Conservation (phyloP, 2,797 vertebrate genomes). For the Eurystomus glaucurus region DNA sequence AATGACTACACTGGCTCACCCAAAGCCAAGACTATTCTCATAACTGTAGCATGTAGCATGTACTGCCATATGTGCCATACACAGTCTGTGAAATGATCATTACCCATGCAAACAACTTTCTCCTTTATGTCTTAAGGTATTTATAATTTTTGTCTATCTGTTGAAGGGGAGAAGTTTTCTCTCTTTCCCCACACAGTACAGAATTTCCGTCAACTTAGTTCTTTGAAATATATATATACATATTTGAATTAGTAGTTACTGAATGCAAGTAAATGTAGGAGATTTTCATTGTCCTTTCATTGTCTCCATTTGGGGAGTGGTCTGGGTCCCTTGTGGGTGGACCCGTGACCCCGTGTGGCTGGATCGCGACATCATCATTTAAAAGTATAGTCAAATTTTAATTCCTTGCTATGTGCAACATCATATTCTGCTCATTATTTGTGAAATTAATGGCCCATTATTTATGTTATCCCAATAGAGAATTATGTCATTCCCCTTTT, state of each 20-base stretch:
- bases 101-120: not conserved
- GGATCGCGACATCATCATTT: not conserved
- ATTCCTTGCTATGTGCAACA: constrained; percentile 26
- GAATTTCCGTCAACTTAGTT: not conserved
- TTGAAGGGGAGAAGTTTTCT: not conserved
- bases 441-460: constrained; percentile 16
- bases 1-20: not conserved
- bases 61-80: not conserved
- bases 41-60: too few relatives aligned
- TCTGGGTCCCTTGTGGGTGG: too few relatives aligned
- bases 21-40: not conserved
- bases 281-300: not conserved
- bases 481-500: not conserved
- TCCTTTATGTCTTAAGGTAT: not conserved
- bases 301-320: too few relatives aligned
- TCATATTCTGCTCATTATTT: constrained; percentile 38
- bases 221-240: not conserved
- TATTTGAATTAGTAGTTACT: constrained; percentile 16
- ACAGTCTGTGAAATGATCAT: not conserved
- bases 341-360: too few relatives aligned
- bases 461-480: constrained; percentile 25
- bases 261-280: constrained; percentile 21
- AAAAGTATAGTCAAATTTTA: constrained; percentile 50
- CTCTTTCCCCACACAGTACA: not conserved
- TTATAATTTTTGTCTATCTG: not conserved